phyloP scores from a whole-genome alignment of 2,113 vertebrate genomes.

The Callipepla californica region DNA sequence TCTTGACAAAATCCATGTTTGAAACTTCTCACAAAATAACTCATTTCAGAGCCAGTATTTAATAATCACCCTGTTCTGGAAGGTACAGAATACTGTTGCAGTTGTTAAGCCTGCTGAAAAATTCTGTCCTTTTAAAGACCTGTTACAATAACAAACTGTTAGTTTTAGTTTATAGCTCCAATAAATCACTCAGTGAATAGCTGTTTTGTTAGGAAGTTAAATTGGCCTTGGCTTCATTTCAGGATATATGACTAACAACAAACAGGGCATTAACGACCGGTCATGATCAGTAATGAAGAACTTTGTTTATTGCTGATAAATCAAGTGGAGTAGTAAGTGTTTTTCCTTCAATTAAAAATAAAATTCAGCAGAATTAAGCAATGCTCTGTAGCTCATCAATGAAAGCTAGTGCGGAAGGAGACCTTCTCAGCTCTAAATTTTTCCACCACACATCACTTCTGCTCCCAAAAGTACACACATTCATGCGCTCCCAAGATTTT shows the following conservation, averaged over 20 bases:
- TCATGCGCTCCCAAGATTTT: constrained; percentile 24
- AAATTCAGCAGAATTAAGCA: constrained; percentile 30
- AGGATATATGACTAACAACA: constrained; percentile 65
- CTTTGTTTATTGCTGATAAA: constrained; percentile 62
- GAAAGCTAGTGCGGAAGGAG: background rate
- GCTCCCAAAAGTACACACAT: constrained; percentile 21
- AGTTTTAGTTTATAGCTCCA: constrained; percentile 69
- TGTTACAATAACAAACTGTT: constrained; percentile 73
- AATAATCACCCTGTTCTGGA: constrained; percentile 53
- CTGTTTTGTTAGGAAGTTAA: constrained; percentile 71
- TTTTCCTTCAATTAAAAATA: constrained; percentile 39
- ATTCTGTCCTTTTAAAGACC: constrained; percentile 65
- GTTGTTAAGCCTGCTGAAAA: constrained; percentile 66
- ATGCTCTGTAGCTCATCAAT: background rate
- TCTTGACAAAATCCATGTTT: background rate
- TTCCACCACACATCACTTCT: constrained; percentile 16
- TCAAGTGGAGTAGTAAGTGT: background rate
- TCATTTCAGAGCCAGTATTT: background rate
- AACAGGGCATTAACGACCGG: constrained; percentile 64
- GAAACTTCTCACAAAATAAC: constrained; percentile 54
- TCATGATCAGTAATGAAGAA: constrained; percentile 71
- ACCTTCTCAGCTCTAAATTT: background rate
- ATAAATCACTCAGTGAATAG: constrained; percentile 73
- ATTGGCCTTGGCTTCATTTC: constrained; percentile 74
- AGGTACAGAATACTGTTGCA: constrained; percentile 63